These are phyloP conservation scores for Beroe forskalii DNA, from an alignment of 37 sponge, comb jelly and placozoan genomes.

Conservation along the genomic window DNA sequence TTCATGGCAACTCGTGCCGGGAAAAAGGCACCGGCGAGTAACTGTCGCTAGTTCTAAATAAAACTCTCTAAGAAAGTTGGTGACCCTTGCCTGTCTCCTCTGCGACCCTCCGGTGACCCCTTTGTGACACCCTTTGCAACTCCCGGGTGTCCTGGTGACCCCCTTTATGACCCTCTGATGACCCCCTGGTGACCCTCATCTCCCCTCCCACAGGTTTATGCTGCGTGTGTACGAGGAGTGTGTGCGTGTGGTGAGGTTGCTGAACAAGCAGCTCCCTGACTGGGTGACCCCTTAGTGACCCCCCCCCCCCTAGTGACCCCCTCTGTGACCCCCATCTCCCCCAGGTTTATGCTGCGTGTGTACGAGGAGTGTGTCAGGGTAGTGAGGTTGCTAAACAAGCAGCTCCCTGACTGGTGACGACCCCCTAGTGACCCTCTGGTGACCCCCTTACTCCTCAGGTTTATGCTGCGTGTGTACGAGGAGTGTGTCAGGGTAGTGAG, in stretches of 20 bases:
- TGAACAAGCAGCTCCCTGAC: not conserved
- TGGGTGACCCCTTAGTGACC: too few relatives aligned
- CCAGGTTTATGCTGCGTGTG: constrained; percentile 60
- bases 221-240: constrained; percentile 53
- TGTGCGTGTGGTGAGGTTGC: not conserved
- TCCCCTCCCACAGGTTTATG: constrained; percentile 46
- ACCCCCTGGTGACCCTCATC: too few relatives aligned
- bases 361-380: constrained; percentile 55
- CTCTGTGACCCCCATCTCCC: not conserved
- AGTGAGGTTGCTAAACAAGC: not conserved
- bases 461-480: constrained; percentile 56
- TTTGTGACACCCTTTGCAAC: too few relatives aligned
- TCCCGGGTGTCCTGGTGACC: too few relatives aligned
- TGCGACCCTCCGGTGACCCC: too few relatives aligned
- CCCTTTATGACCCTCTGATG: not conserved
- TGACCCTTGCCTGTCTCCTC: too few relatives aligned
- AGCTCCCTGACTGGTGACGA: constrained; percentile 44
- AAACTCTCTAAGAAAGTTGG: too few relatives aligned
- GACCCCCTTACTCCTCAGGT: not conserved
- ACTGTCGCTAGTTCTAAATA: too few relatives aligned
- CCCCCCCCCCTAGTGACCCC: not conserved
- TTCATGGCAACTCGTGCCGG: too few relatives aligned
- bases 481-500: constrained; percentile 32
- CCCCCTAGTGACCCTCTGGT: not conserved
- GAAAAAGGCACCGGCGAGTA: too few relatives aligned